Conservation (phyloP, 2,888 invertebrate genomes). For the Proisotoma minuta region DNA sequence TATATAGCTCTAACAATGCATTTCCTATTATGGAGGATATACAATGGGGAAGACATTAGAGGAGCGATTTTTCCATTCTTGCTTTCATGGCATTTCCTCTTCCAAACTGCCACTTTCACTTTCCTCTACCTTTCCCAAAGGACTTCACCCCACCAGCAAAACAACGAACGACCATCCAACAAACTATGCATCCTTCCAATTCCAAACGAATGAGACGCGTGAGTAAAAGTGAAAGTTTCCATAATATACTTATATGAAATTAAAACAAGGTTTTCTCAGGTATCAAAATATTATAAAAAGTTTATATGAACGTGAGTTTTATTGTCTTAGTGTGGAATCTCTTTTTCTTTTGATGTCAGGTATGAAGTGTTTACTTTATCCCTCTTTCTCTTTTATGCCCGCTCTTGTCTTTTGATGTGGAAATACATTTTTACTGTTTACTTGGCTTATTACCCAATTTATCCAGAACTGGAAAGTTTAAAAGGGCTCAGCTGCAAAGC, state of each 20-base stretch:
- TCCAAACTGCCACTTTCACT: conserved; percentile 45
- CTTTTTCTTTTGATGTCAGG: no score
- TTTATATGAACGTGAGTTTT: no score
- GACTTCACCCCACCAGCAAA: conserved; percentile 42
- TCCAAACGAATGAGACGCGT: no score
- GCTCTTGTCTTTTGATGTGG: neutral
- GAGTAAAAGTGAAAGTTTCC: no score
- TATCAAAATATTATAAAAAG: no score
- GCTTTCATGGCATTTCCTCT: conserved; percentile 6
- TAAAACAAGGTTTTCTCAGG: no score
- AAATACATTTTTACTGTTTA: neutral
- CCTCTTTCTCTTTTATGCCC: conserved; percentile 2
- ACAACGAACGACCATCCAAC: no score
- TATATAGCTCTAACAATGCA: neutral
- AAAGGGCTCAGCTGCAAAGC: no score
- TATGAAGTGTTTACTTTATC: neutral
- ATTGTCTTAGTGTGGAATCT: no score
- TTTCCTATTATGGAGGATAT: neutral
- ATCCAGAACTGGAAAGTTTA: neutral
- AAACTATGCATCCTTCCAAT: no score
- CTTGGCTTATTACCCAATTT: conserved; percentile 6
- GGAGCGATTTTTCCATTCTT: neutral
- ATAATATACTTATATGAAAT: no score
- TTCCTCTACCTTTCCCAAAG: conserved; percentile 44
- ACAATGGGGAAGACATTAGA: conserved; percentile 1